phyloP scores from a whole-genome alignment of 2,797 vertebrate genomes.

The Enteromius radiatus region DNA sequence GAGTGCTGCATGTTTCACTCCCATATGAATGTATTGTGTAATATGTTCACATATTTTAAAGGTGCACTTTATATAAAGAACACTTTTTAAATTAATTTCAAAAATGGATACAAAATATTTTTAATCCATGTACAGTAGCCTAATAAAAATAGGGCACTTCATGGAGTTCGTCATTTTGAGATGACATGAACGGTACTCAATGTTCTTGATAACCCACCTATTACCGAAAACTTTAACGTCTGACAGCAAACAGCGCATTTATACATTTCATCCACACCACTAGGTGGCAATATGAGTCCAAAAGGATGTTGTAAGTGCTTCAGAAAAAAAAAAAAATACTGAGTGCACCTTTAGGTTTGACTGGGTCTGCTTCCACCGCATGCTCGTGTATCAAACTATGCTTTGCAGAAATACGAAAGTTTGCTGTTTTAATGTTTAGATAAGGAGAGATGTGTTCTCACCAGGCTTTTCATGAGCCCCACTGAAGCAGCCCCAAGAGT shows the following conservation, averaged over 20 bases:
- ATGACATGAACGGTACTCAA: background rate
- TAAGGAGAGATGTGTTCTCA: conserved; percentile 15
- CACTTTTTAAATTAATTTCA: background rate
- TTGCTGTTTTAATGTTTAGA: background rate
- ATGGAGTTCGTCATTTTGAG: background rate
- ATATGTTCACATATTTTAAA: background rate
- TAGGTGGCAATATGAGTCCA: background rate
- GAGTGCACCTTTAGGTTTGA: background rate
- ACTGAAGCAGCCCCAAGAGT: conserved; percentile 18
- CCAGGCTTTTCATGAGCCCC: background rate
- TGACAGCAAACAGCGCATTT: background rate
- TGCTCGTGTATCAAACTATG: background rate
- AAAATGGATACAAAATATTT: background rate
- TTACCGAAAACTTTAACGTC: background rate
- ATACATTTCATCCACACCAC: background rate
- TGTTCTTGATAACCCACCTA: background rate
- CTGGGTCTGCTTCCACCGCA: background rate
- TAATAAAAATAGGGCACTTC: background rate
- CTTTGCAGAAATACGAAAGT: background rate
- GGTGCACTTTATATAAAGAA: background rate
- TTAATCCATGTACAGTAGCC: background rate
- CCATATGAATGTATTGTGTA: conserved; percentile 2
- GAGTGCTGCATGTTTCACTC: background rate
- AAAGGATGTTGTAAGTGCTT: background rate
- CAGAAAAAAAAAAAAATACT: background rate